Evolutionary conservation across 2,888 invertebrate genomes (phyloP), one percentile per base, ranked within the genome.

Genomic region (Pardosa pseudoannulata): DNA sequence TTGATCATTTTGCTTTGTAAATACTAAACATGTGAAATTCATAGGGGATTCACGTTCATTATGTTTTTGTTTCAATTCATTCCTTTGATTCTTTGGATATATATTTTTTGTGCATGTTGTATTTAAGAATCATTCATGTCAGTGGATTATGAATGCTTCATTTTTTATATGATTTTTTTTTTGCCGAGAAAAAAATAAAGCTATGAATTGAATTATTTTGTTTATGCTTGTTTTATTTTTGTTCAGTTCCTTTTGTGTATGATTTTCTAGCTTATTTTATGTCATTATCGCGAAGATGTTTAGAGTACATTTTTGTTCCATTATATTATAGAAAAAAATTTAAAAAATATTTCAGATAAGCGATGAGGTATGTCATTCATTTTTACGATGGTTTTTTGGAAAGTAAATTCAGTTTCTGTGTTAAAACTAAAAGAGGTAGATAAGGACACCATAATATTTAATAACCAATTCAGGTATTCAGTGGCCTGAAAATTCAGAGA

Each of bases 41-140:
- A 36, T 56, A 6, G 56, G 23, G 1, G 23, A 56, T 56, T 23
- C 56, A 19, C 19, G 23, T 23, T 56, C 1, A 23, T 56, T 56
- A 3, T 23, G 56, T 23, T 56, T 56, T 23, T 11, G 16, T 56
- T 56, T 56, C 3, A 23, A 23, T 56, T 56, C 56, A 56, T 56
- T 23, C 56, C 56, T 2, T 56, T 23, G 56, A 46, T 46, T 46
- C 41, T 56, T 56, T 16, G 9, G 9, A 36, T 11, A n/a, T 46
- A 46, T 56, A 56, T 56, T n/a, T n/a, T 56, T 56, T 56, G 23
- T 23, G 56, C 56, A 56, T 56, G 56, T 56, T 56, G 56, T 56
- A 56, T 56, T 56, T 56, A 56, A 23, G 36, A 56, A 2, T 56
- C 19, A 19, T 16, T 23, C 56, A 23, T 11, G 36, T 11, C n/a